These are phyloP conservation scores for Drosophila diplacantha DNA, from an alignment of 2,888 invertebrate genomes.

Conservation along the genomic window DNA sequence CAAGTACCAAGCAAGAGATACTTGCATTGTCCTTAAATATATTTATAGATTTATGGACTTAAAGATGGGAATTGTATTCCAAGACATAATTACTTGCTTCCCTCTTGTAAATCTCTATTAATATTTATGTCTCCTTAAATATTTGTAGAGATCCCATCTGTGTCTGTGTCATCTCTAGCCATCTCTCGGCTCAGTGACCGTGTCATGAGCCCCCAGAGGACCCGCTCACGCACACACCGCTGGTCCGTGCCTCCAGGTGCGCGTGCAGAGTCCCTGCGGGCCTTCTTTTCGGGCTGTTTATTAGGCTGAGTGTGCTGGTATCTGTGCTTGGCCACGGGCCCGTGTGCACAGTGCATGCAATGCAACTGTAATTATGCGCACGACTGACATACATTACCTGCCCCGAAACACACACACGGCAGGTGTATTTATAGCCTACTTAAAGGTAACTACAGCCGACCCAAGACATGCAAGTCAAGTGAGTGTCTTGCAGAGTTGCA, in stretches of 20 bases:
- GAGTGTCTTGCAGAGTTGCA: constrained; percentile 19
- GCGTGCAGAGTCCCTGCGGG: constrained; percentile 3
- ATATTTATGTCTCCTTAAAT: too few relatives aligned
- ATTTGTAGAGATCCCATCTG: too few relatives aligned
- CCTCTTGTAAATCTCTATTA: too few relatives aligned
- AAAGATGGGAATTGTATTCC: too few relatives aligned
- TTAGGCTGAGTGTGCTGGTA: not conserved
- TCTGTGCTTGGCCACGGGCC: constrained; percentile 7
- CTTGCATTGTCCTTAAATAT: not conserved
- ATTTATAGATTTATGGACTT: too few relatives aligned
- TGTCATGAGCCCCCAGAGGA: not conserved
- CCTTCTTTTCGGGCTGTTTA: constrained; percentile 14
- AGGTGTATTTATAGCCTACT: constrained; percentile 67
- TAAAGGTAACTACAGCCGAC: constrained; percentile 35
- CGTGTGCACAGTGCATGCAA: constrained; percentile 49
- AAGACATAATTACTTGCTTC: too few relatives aligned
- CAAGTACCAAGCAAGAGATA: not conserved
- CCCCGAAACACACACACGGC: constrained; percentile 14
- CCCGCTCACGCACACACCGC: not conserved
- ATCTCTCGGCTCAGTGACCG: not conserved
- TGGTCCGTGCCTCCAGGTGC: not conserved
- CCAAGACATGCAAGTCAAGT: constrained; percentile 29
- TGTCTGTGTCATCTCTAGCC: not conserved
- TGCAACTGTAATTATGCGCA: constrained; percentile 68
- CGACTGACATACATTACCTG: constrained; percentile 57